Evolutionary conservation across 2,797 vertebrate genomes (phyloP).

Genomic region (Eospalax fontanierii): DNA sequence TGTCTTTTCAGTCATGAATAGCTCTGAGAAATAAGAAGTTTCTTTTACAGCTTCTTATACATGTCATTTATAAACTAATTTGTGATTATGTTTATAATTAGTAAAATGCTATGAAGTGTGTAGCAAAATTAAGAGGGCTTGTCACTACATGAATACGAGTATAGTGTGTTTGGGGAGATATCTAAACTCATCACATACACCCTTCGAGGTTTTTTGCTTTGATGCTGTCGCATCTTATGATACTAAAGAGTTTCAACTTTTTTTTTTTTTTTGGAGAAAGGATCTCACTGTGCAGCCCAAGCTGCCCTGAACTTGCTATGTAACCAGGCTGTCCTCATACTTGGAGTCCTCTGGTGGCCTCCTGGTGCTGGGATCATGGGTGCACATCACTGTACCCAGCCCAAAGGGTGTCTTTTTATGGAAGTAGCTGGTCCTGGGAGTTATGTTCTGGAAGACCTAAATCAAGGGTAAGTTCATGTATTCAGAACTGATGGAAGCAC

Average conservation of each 20-base stretch:
- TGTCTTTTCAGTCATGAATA: slow-evolving; percentile 29
- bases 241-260: neutral
- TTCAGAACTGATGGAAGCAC: neutral
- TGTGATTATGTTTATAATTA: neutral
- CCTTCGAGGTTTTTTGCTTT: slow-evolving; percentile 38
- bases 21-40: neutral
- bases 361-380: neutral
- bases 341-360: neutral
- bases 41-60: neutral
- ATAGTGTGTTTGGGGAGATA: neutral
- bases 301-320: neutral
- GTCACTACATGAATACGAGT: neutral
- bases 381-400: neutral
- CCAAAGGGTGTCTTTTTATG: neutral
- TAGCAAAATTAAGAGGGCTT: slow-evolving; percentile 52
- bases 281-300: neutral
- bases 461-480: neutral
- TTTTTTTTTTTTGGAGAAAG: neutral
- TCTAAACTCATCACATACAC: neutral
- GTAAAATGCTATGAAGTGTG: slow-evolving; percentile 8
- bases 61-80: slow-evolving; percentile 14
- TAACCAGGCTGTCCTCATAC: neutral
- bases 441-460: slow-evolving; percentile 1
- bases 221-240: neutral
- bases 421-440: neutral